Percentiles rank a stretch among this genome's conserved stretches.
Conservation (phyloP, 2,797 vertebrate species). For the Coregonus sp. region DNA sequence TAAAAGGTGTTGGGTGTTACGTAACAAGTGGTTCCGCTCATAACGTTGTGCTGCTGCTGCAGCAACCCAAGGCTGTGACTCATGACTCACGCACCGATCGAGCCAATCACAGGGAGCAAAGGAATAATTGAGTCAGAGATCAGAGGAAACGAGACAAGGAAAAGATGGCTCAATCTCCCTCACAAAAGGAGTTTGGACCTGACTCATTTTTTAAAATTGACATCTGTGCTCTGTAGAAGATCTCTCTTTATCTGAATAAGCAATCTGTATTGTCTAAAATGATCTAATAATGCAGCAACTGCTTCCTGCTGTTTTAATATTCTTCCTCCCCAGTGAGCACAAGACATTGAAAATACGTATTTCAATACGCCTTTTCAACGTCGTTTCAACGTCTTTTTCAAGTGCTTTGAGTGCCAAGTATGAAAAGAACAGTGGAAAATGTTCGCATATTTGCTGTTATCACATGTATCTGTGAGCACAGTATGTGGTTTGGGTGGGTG, state of each 20-base stretch:
- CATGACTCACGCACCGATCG: conserved; percentile 56
- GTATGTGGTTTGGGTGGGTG: conserved; percentile 34
- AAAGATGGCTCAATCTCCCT: background rate
- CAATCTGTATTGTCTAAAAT: background rate
- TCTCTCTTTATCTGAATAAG: background rate
- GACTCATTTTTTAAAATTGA: background rate
- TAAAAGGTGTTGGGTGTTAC: conserved; percentile 13
- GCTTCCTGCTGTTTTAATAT: background rate
- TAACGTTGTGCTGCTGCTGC: conserved; percentile 34
- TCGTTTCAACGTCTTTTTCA: background rate
- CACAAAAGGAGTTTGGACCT: background rate
- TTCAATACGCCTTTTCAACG: too few relatives aligned
- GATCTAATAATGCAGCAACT: background rate
- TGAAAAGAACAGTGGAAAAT: background rate
- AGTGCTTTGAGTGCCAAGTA: background rate
- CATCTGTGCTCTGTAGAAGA: background rate
- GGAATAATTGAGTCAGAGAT: conserved; percentile 44
- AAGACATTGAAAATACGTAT: too few relatives aligned
- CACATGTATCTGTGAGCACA: conserved; percentile 16
- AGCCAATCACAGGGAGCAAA: conserved; percentile 53
- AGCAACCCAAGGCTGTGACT: conserved; percentile 32
- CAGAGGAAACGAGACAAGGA: conserved; percentile 21
- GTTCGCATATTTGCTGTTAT: background rate
- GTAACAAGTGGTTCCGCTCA: conserved; percentile 47
- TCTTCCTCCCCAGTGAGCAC: too few relatives aligned